Evolutionary conservation across 2,888 invertebrate genomes (phyloP), one percentile per base, ranked within the genome.

Genomic region (Lacanobia wlatinum): DNA sequence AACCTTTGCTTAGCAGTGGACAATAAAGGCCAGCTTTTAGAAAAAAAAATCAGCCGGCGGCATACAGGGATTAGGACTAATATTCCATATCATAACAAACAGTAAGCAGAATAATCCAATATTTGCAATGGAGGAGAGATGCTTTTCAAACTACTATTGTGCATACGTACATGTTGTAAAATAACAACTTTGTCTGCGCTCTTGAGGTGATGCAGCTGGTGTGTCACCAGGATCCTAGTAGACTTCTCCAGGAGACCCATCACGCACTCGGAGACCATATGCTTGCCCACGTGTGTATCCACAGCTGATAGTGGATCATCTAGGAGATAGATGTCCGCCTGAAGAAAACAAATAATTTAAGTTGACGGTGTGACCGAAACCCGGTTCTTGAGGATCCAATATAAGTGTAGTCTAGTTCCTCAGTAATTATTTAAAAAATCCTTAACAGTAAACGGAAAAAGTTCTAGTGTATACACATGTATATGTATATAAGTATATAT

Each of bases 251-350:
- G 92, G 55, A 96, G 93, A 0, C 96, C 96, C 83, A 94, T 94
- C 34, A 98, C 96, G 80, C 98, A 98, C 91, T 97, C 96, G n/a
- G 97, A 96, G 84, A 98, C 97, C 40, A 98, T 94, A 86, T 97
- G 97, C 83, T 97, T 96, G 21, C 97, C 97, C 1, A 98, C 98
- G 83, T 97, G 97, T 0, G 97, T 96, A 90, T 98, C 98, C 12
- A 98, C 98, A 0, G 98, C 98, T 40, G 97, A 97, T 16, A 98
- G 92, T 3, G 98, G 98, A 90, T 98, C 98, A 88, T 98, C 98
- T 81, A 98, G 91, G 2, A 98, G 93, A 88, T 98, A 98, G 50
- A 98, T 97, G 88, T 98, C 97, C 1, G 97, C 97, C 96, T 96
- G 87, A 50, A 34, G 4, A 60, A 52, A 53, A 10, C 14, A 60